Conservation (phyloP, 1,140 invertebrate genomes). For the Drosophila lacteicornis region DNA sequence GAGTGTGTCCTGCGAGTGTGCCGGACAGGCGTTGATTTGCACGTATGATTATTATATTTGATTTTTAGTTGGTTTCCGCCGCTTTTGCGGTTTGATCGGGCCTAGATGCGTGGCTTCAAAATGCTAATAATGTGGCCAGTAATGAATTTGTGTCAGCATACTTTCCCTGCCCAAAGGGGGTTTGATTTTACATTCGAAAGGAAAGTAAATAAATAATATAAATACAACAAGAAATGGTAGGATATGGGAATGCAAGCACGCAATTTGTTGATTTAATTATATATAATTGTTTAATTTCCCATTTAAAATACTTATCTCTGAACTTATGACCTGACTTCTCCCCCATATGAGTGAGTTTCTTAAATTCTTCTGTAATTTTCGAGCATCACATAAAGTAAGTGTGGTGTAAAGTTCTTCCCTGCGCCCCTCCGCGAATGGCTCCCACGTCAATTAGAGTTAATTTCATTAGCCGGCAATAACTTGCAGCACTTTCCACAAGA, state of each 20-base stretch:
- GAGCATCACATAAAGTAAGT: slow-evolving; percentile 7
- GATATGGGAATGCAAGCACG: too few relatives aligned
- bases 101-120: slow-evolving; percentile 23
- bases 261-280: too few relatives aligned
- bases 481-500: slow-evolving; percentile 72
- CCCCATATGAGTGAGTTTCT: not conserved
- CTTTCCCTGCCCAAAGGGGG: not conserved
- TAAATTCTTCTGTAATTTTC: slow-evolving; percentile 1
- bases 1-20: not conserved
- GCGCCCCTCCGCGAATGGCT: slow-evolving; percentile 21
- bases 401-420: not conserved
- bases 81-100: slow-evolving; percentile 35
- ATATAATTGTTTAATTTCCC: too few relatives aligned
- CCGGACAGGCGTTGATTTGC: slow-evolving; percentile 32
- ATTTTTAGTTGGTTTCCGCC: slow-evolving; percentile 49
- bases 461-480: slow-evolving; percentile 81
- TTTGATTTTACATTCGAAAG: too few relatives aligned
- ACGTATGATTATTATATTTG: slow-evolving; percentile 51
- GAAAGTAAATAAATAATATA: too few relatives aligned
- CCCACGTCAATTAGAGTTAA: slow-evolving; percentile 79
- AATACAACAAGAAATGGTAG: too few relatives aligned
- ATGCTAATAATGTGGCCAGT: slow-evolving; percentile 43
- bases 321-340: not conserved
- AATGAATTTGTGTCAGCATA: slow-evolving; percentile 14
- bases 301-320: not conserved